phyloP scores from a whole-genome alignment of 35 echinoderm and acorn worm genomes.

The Amphiura filiformis region DNA sequence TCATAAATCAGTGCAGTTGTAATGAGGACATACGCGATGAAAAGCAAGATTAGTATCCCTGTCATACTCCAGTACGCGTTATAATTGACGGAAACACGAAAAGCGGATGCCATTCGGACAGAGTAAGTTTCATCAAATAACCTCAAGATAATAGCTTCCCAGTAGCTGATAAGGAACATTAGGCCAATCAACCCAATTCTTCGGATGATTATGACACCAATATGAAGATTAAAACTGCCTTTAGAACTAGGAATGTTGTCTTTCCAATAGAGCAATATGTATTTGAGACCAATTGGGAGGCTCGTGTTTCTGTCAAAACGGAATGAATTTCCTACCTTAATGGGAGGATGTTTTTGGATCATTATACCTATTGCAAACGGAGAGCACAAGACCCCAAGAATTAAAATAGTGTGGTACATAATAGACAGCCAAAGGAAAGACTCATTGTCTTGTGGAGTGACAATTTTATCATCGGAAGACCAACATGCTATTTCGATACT shows the following conservation, averaged over 20 bases:
- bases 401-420: background rate
- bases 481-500: background rate
- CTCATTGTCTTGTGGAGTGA: background rate
- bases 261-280: background rate
- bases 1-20: background rate
- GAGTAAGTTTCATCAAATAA: background rate
- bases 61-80: background rate
- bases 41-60: background rate
- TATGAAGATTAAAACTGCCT: background rate
- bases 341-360: background rate
- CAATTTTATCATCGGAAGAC: background rate
- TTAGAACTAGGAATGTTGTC: background rate
- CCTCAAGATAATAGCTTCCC: background rate
- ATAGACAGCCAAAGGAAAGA: background rate
- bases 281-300: background rate
- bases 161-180: background rate
- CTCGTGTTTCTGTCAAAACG: background rate
- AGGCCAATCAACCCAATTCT: background rate
- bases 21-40: background rate
- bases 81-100: background rate
- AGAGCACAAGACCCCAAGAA: background rate
- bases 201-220: background rate
- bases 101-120: background rate
- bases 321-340: background rate
- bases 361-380: background rate